Evolutionary conservation across 2,113 vertebrate species (phyloP).

Genomic region (Helogale parvula): DNA sequence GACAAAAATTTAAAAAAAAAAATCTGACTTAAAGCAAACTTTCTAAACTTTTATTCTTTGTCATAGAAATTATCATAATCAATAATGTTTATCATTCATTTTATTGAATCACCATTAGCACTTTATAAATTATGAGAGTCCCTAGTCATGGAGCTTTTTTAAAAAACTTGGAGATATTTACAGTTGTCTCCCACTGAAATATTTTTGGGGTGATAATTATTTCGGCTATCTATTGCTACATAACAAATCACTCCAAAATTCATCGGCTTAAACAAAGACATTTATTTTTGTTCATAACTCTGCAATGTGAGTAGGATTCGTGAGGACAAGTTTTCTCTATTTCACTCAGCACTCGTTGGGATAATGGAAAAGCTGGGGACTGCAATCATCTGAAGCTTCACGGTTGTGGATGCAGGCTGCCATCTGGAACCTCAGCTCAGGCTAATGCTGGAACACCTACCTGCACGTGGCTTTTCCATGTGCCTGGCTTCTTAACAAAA

Average conservation of each 20-base stretch:
- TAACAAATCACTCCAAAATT: background rate
- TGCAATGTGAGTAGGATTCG: background rate
- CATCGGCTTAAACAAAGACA: background rate
- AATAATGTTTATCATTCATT: background rate
- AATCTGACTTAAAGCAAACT: slow-evolving; percentile 42
- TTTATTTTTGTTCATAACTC: background rate
- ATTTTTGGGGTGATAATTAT: slow-evolving; percentile 38
- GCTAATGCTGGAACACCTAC: background rate
- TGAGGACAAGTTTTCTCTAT: background rate
- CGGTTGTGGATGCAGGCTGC: background rate
- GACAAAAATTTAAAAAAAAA: slow-evolving; percentile 33
- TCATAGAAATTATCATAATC: background rate
- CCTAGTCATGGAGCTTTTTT: background rate
- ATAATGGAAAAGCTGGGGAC: background rate
- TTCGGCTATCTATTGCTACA: background rate
- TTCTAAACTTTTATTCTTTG: background rate
- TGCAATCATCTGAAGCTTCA: background rate
- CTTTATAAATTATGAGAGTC: background rate
- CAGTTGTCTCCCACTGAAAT: background rate
- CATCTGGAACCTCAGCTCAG: background rate
- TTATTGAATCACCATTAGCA: background rate
- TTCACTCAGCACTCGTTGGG: background rate
- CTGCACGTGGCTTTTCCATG: background rate
- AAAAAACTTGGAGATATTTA: background rate
- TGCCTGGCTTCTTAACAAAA: background rate